These are phyloP conservation scores for Goniozus legneri DNA, from an alignment of 1,140 invertebrate species.

Conservation along the genomic window DNA sequence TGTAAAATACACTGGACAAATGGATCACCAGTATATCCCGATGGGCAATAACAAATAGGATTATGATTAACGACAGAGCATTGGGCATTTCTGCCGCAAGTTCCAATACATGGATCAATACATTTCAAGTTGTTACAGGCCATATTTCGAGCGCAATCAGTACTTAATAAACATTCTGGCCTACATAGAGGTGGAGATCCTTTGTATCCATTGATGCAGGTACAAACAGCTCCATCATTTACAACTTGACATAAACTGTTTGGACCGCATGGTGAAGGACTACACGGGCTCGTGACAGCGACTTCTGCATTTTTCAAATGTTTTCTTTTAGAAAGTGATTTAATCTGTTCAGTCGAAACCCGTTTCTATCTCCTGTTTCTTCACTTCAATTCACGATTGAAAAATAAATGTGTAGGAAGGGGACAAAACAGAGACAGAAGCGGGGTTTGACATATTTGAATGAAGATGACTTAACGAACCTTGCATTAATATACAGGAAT, in stretches of 20 bases:
- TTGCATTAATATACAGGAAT: constrained; percentile 53
- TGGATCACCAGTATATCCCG: constrained; percentile 59
- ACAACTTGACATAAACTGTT: constrained; percentile 63
- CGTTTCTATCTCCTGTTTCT: too few relatives aligned
- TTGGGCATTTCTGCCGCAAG: constrained; percentile 64
- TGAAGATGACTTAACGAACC: constrained; percentile 29
- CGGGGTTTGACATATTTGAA: too few relatives aligned
- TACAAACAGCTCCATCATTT: constrained; percentile 65
- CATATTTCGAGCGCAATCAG: constrained; percentile 62
- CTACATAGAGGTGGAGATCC: constrained; percentile 68
- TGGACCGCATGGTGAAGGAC: constrained; percentile 65
- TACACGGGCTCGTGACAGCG: constrained; percentile 56
- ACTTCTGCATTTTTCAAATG: constrained; percentile 27
- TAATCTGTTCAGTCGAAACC: too few relatives aligned
- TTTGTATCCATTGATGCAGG: constrained; percentile 63
- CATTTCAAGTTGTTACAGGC: constrained; percentile 71
- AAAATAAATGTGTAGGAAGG: too few relatives aligned
- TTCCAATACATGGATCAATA: constrained; percentile 66
- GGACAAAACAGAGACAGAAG: too few relatives aligned
- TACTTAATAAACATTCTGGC: constrained; percentile 66
- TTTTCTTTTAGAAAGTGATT: too few relatives aligned
- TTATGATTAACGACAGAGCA: constrained; percentile 65
- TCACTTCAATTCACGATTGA: too few relatives aligned
- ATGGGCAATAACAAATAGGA: constrained; percentile 63
- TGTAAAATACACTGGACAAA: constrained; percentile 55